phyloP scores from a whole-genome alignment of 2,888 invertebrate species.

The Neocrepidodera transversa region DNA sequence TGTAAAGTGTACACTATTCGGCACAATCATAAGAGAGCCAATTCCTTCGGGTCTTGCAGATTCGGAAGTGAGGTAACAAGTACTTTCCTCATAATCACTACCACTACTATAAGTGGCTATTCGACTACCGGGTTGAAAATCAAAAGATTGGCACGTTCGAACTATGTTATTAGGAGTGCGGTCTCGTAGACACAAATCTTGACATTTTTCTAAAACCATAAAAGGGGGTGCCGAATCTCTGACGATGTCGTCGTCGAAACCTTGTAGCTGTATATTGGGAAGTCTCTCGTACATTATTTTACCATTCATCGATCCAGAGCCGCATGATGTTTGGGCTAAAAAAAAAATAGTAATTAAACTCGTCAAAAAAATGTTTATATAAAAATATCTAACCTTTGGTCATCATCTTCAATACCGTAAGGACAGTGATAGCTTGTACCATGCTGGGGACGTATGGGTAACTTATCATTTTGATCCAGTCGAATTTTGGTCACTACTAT shows the following conservation, averaged over 20 bases:
- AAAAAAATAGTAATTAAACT: too few species aligned
- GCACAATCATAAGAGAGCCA: slow-evolving; percentile 86
- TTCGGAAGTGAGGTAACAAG: slow-evolving; percentile 84
- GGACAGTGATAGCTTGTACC: slow-evolving; percentile 86
- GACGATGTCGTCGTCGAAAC: slow-evolving; percentile 88
- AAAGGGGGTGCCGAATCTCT: slow-evolving; percentile 86
- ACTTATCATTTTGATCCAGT: slow-evolving; percentile 66
- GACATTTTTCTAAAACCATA: slow-evolving; percentile 87
- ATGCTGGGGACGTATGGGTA: slow-evolving; percentile 68
- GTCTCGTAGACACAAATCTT: slow-evolving; percentile 79
- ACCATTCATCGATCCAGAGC: slow-evolving; percentile 79
- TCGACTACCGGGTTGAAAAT: slow-evolving; percentile 88
- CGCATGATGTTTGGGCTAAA: slow-evolving; percentile 88
- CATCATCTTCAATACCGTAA: slow-evolving; percentile 82
- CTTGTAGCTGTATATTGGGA: slow-evolving; percentile 88
- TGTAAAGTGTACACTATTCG: slow-evolving; percentile 88
- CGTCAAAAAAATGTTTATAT: too few species aligned
- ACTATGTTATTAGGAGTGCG: slow-evolving; percentile 82
- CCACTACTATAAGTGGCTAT: slow-evolving; percentile 81
- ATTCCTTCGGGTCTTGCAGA: slow-evolving; percentile 89
- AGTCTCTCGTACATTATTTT: slow-evolving; percentile 87
- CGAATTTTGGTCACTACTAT: slow-evolving; percentile 50
- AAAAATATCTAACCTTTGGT: slow-evolving; percentile 79
- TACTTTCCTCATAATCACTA: slow-evolving; percentile 87
- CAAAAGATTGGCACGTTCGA: slow-evolving; percentile 85